These are phyloP conservation scores for Danio kyathit DNA, from an alignment of 2,797 vertebrate genomes.

Conservation along the genomic window DNA sequence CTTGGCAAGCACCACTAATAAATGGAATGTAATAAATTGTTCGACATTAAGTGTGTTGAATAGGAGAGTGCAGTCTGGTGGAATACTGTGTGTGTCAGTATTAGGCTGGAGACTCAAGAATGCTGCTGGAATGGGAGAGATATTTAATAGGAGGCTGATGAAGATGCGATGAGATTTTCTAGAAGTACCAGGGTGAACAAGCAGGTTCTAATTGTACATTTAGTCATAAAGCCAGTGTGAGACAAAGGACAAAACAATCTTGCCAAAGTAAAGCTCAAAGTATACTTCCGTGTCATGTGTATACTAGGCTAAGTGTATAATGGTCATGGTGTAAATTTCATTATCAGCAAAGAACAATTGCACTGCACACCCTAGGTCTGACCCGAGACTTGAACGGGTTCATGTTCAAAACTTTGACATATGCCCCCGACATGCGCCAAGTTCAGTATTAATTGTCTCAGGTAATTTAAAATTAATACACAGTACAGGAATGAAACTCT, in stretches of 20 bases:
- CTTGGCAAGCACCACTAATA: neutral
- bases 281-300: neutral
- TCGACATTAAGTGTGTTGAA: neutral
- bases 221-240: neutral
- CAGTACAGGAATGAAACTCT: too few species aligned
- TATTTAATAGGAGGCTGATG: neutral
- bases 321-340: neutral
- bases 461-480: too few species aligned
- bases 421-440: too few species aligned
- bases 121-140: conserved; percentile 33
- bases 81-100: conserved; percentile 26
- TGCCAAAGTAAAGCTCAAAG: neutral
- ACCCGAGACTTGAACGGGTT: too few species aligned
- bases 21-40: conserved; percentile 17
- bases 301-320: neutral
- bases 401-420: too few species aligned
- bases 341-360: neutral
- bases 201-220: neutral
- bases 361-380: neutral
- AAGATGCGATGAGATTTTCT: neutral
- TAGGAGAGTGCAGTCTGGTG: conserved; percentile 22
- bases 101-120: conserved; percentile 34
- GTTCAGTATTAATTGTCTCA: too few species aligned
- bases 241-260: neutral
- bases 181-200: neutral